Base-by-base conservation (phyloP, 1,140 invertebrate species). In the Paramacrobiotus metropolitanus region DNA sequence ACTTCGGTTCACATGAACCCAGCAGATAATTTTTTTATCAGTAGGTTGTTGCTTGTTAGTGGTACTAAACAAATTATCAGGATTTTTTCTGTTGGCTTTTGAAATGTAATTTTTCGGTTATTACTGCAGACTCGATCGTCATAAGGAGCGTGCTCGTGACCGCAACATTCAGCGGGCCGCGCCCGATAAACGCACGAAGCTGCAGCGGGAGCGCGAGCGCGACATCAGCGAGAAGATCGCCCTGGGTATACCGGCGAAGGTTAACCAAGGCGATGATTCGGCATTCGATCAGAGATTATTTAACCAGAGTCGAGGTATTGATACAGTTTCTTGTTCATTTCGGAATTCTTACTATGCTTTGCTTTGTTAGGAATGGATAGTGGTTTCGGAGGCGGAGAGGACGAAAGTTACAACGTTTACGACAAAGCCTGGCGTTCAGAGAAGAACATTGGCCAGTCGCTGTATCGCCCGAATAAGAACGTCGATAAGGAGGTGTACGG, bases 221-320 rank as follows among this genome's bases (percentile, higher is more conserved):
- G 95, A 99, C 71, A 94, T 99, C 62, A 94, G 88, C 64, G 94
- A 99, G 71, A 89, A 97, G 76, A 97, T 99, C 68, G 95, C 94
- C 0, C 76, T 99, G 2, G 94, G 93, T 2, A 72, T 97, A 70
- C 94, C 94, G 0, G 48, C 48, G 4, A 55, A 55, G 24, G 48
- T 24, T 4, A 9, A 40, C 9, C 48, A 55, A 28, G 24, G 48
- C 48, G 69, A 70, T 64, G 87, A 89, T 2, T 89, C 90, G 68
- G 83, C 93, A 70, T 99, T 96, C 73, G 95, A 98, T 76, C 87
- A 93, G 67, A 75, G 95, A 59, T 75, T 99, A 1, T 96, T 98
- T 70, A 95, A 97, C 69, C 89, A 90, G 65, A 83, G 79, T 34
- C 88, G 91, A 72, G 72, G 74, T 66, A 31, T 62, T 61, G 18